These are phyloP conservation scores for Corythornis cristatus DNA, from an alignment of 2,113 vertebrate species.

Conservation along the genomic window DNA sequence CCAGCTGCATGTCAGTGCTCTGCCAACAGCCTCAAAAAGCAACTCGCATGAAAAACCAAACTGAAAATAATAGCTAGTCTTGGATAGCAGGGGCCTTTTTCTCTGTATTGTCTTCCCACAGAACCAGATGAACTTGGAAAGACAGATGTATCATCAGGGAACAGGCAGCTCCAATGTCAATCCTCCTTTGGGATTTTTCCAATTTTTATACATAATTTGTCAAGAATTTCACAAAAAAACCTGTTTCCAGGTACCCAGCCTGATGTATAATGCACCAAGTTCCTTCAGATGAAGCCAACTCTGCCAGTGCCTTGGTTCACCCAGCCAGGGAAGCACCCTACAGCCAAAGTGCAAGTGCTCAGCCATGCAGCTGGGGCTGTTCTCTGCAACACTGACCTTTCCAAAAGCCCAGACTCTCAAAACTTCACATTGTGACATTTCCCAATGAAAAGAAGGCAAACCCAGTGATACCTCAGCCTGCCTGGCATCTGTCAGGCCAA, in stretches of 20 bases:
- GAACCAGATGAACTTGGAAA: background rate
- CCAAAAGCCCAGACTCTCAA: background rate
- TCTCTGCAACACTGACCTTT: accelerated
- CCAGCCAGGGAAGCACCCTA: background rate
- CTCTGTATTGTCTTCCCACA: background rate
- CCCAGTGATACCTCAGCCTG: background rate
- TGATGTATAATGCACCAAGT: background rate
- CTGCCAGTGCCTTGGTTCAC: background rate
- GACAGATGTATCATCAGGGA: background rate
- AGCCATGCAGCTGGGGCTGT: background rate
- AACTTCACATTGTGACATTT: background rate
- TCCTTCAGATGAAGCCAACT: background rate
- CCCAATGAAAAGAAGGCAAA: background rate
- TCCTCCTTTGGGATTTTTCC: background rate
- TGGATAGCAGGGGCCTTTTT: background rate
- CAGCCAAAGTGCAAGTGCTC: accelerated
- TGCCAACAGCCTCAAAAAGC: background rate
- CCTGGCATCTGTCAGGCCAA: background rate
- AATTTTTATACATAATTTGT: background rate
- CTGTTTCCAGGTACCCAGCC: background rate
- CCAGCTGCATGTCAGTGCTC: background rate
- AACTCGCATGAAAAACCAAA: background rate
- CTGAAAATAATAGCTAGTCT: background rate
- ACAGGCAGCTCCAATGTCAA: background rate
- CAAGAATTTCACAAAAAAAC: background rate